Evolutionary conservation across 2,797 vertebrate species (phyloP).

Genomic region (Sebastes paucispinis): DNA sequence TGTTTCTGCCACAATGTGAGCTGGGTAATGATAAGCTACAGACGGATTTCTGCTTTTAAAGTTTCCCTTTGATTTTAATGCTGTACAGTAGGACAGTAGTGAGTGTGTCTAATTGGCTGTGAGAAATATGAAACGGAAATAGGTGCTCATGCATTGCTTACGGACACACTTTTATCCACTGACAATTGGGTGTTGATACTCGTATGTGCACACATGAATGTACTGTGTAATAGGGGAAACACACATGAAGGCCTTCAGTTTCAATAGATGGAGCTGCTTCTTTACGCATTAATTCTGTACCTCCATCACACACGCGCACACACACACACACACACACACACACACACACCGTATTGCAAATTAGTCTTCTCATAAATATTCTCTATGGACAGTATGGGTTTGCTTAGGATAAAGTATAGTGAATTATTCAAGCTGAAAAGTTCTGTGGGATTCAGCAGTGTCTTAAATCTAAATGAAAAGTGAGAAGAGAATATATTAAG

Average conservation of each 20-base stretch:
- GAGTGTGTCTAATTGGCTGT: constrained; percentile 20
- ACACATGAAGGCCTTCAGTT: background rate
- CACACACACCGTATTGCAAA: constrained; percentile 3
- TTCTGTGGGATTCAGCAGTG: constrained; percentile 11
- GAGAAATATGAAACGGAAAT: background rate
- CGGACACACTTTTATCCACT: background rate
- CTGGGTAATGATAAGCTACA: constrained; percentile 39
- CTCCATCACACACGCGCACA: background rate
- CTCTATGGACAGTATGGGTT: constrained; percentile 11
- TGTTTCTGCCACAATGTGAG: constrained; percentile 41
- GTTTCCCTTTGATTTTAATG: constrained; percentile 53
- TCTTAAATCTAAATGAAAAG: constrained; percentile 25
- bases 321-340: no score
- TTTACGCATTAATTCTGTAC: background rate
- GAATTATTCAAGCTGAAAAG: constrained; percentile 34
- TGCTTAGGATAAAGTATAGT: constrained; percentile 9
- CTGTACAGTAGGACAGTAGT: constrained; percentile 31
- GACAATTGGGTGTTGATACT: background rate
- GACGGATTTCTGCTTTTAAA: constrained; percentile 41
- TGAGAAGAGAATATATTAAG: constrained; percentile 2
- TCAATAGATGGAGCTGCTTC: background rate
- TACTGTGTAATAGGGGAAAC: background rate
- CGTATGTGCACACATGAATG: background rate
- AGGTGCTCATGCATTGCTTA: background rate
- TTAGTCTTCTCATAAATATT: constrained; percentile 36